Evolutionary conservation across 2,113 vertebrate genomes (phyloP), one percentile per base, ranked within the genome.

Genomic region (Coracopsis vasa): DNA sequence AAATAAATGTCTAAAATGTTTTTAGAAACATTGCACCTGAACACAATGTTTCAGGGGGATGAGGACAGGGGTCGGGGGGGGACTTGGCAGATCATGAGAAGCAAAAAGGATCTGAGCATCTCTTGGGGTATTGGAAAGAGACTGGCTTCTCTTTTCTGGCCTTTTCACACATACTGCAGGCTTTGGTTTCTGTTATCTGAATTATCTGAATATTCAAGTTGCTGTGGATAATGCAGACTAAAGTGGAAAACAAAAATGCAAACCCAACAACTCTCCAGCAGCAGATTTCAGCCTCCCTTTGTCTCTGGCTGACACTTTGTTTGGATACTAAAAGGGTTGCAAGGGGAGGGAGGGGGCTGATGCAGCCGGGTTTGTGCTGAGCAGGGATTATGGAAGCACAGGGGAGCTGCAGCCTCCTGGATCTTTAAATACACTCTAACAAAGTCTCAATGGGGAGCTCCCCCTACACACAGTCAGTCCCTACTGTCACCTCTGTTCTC

Each of bases 381-480:
- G 90, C 86, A 88, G 91, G 72, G 78, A 23, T 80, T 83, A 23
- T 6, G 70, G 94, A 92, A 86, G 75, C 96, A 90, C 41, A 2
- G 80, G 86, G 92, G 80, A 94, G 0, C 69, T 54, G 83, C 95
- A 88, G 88, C 90, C 77, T 86, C 73, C 61, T 29, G 11, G 51
- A n/a, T 83, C 80, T 84, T 74, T 80, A 78, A 93, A 92, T 44
- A 19, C 66, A 16, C 35, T 25, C 64, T 72, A 83, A 54, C 56
- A 84, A 7, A 88, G 90, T 37, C 88, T 88, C 67, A 41, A 31
- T 64, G 80, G 95, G 92, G 92, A 97, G 86, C 80, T 94, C 83
- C 86, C 90, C 86, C 69, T 69, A 11, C 1, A 25, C 89, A 69
- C 13, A 17, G n/a, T 29, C 65, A 21, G 77, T 67, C 86, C 80